phyloP scores from a whole-genome alignment of 2,113 vertebrate genomes.

The Lepus timidus region DNA sequence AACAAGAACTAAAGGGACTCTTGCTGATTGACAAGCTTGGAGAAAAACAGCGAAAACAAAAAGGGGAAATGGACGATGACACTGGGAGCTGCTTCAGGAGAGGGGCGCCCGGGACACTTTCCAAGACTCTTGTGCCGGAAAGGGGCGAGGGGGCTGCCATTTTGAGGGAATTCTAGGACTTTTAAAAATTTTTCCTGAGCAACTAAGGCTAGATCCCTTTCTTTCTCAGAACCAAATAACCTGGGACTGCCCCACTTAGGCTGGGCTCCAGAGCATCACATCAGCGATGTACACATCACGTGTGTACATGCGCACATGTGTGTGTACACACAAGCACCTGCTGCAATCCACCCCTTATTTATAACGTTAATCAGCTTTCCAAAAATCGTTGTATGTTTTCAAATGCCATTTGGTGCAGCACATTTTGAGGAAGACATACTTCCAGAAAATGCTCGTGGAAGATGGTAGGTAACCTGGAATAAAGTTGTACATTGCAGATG shows the following conservation, averaged over 20 bases:
- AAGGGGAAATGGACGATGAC: not conserved
- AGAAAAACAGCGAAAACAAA: not conserved
- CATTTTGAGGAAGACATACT: not conserved
- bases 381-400: not conserved
- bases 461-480: not conserved
- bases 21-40: not conserved
- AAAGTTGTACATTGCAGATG: not conserved
- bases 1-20: not conserved
- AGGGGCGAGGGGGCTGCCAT: not conserved
- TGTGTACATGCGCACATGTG: not conserved
- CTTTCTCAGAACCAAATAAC: not conserved
- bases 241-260: not conserved
- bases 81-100: not conserved
- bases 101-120: accelerated
- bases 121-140: not conserved
- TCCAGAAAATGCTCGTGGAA: conserved; percentile 4
- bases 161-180: not conserved
- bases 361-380: conserved; percentile 13
- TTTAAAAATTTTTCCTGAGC: not conserved
- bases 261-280: too few relatives aligned
- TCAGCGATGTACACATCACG: not conserved
- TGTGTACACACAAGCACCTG: not conserved
- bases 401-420: not conserved
- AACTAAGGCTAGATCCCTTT: not conserved
- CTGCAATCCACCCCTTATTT: not conserved